These are phyloP conservation scores for Trichonephila clavipes DNA, from an alignment of 1,140 invertebrate species.

Conservation along the genomic window DNA sequence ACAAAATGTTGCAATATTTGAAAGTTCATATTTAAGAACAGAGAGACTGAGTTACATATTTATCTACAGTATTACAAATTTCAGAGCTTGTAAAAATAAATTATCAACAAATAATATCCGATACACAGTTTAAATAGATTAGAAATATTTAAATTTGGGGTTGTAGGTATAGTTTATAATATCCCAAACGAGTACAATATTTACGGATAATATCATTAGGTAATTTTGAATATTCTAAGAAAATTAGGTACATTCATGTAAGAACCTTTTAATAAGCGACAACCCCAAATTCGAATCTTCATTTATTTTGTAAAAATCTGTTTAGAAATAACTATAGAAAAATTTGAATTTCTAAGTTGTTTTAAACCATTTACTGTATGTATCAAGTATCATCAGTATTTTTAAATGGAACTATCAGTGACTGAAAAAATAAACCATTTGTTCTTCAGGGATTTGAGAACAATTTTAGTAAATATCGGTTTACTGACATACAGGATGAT, in stretches of 20 bases:
- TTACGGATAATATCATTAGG: slow-evolving; percentile 29
- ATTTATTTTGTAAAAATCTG: neutral
- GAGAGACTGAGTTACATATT: slow-evolving; percentile 2
- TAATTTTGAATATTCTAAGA: neutral
- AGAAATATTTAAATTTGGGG: slow-evolving; percentile 18
- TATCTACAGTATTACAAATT: slow-evolving; percentile 52
- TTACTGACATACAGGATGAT: too few relatives aligned
- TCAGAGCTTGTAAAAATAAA: slow-evolving; percentile 52
- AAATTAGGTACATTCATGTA: neutral
- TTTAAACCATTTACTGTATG: neutral
- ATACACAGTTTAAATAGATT: neutral
- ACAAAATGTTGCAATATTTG: neutral
- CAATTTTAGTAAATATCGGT: too few relatives aligned
- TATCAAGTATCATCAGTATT: neutral
- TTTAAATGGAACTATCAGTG: neutral
- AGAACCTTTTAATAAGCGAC: neutral
- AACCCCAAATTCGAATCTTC: slow-evolving; percentile 10
- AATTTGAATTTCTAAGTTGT: slow-evolving; percentile 13
- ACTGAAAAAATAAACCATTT: too few relatives aligned
- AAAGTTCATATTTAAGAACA: neutral
- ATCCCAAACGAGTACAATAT: slow-evolving; percentile 35
- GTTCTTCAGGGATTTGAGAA: too few relatives aligned
- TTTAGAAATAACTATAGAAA: neutral
- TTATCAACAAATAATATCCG: slow-evolving; percentile 39
- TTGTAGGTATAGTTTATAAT: slow-evolving; percentile 33